Base-by-base conservation (phyloP, 2,113 vertebrate species). In the Calypte anna region DNA sequence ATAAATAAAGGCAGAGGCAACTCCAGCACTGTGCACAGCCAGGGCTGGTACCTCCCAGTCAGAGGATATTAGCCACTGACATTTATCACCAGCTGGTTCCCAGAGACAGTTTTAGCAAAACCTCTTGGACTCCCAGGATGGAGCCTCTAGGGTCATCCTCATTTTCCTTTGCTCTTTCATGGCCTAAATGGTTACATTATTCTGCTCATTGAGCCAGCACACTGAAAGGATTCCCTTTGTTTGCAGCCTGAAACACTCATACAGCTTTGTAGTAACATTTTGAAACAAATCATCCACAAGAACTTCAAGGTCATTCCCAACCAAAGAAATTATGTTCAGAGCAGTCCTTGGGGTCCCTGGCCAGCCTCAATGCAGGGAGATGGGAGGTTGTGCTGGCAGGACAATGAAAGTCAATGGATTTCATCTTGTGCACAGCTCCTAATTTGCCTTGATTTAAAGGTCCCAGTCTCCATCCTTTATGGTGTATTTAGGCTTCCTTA, bases 371-470 rank as follows among this genome's bases (percentile, higher is more conserved):
- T 4, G 0, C 16, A 1, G 62, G 73, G 20, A 57, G 31, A n/a
- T 5, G 4, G 68, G 64, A 59, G 12, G 11, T 54, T 87, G 27
- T 79, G 31, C 48, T 5, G 8, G 53, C 75, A 96, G 91, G 90
- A 93, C 79, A 57, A 36, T 80, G 73, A 82, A 96, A 93, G 88
- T 85, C 91, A 86, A 14, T 96, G 90, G 58, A 92, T 93, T 96
- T 96, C 64, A 82, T 57, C 68, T 84, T 70, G 44, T 88, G 78
- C 75, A 24, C 25, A 59, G 82, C 46, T 94, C 67, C 86, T 86
- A 30, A 5, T 91, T 96, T 96, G 63, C 61, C 88, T 94, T 96
- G 93, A 97, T 97, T 97, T 97, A 97, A 95, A 94, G 72, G 79
- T 91, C 93, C 77, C 89, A 70, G 31, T 88, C 77, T 90, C 28